Base-by-base conservation (phyloP, 2,888 invertebrate genomes). In the Galerucella calmariensis region DNA sequence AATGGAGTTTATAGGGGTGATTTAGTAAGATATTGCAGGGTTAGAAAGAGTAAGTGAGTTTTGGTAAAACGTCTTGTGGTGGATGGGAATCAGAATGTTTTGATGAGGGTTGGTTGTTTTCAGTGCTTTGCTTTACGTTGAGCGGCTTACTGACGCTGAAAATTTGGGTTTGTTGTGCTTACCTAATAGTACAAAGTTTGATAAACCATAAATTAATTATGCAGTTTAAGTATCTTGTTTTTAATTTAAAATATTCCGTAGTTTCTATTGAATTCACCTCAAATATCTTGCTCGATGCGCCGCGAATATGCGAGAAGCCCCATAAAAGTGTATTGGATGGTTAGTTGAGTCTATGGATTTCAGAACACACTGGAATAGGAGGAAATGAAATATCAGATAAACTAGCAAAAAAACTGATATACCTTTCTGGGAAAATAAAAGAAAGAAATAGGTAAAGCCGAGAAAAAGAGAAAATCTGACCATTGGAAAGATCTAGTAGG, bases 1-100 rank as follows among this genome's bases (percentile, higher is more conserved):
- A 65, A 74, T 67, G 67, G 74, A 67, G 61, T 69, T 66, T 67
- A 58, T 56, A 14, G 70, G 48, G 71, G 48, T 67, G 67, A 67
- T 70, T 73, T 66, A 72, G 72, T 72, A 72, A 72, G 72, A 72
- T 72, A 72, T 72, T 53, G 66, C 35, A 41, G 63, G 63, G 63
- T 46, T 65, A 59, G 59, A 71, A 65, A 71, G 71, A 71, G 70
- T 51, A 51, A 27, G 58, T 66, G 63, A 58, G 20, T 71, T 65
- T 66, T 41, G 66, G 24, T 58, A 56, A 67, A 66, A 67, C 72
- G 59, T 72, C 72, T 66, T 72, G 72, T 59, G 66, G 72, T 66
- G 35, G 72, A 63, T 72, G 66, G 58, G 72, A 72, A 66, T 66
- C 69, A 69, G 62, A 53, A 58, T 51, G 51, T 62, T 69, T 20